Evolutionary conservation across 2,888 invertebrate species (phyloP), one percentile per base, ranked within the genome.

Genomic region (Ochropleura plecta): DNA sequence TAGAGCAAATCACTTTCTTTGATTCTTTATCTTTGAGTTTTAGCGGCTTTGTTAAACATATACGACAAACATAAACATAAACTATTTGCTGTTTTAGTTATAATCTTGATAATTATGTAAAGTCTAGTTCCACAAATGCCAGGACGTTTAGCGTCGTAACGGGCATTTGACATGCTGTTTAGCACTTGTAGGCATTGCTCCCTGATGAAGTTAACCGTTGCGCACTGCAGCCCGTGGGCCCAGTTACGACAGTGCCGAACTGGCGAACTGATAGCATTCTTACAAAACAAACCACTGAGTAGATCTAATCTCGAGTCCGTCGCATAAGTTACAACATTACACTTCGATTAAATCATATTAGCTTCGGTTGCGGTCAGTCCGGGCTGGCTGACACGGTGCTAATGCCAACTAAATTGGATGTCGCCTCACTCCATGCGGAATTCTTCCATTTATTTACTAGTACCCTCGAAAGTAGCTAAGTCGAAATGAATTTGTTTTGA

Each of bases 311-410:
- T 86, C 59, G 72, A 70, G 79, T 83, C 86, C 71, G 87, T 84
- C 86, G 85, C 86, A 82, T 85, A 85, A 78, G 78, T 91, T 90
- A 88, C 90, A 85, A 90, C 88, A 90, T 83, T 79, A 84, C 79
- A 88, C 85, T 89, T 91, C 83, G 85, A 88, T 90, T 90, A 86
- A 89, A 89, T 88, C 87, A 89, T 90, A 88, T 91, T 90, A 89
- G 90, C 84, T 88, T 86, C 91, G 88, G 89, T 88, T 88, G 88
- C 81, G 89, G 88, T 89, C 79, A 76, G 62, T 76, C 81, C 72
- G 67, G 79, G 73, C 86, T 82, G 87, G 82, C 87, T 83, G 88
- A 83, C 86, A 85, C 82, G 78, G 76, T 78, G 76, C 71, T 82
- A 82, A 88, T 84, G 82, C 81, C 70, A 85, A 82, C 70, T 78